A percentile compares a stretch with the other conserved stretches of the same genome.
phyloP scores from a whole-genome alignment of 2,113 vertebrate species.

The Paralichthys olivaceus region DNA sequence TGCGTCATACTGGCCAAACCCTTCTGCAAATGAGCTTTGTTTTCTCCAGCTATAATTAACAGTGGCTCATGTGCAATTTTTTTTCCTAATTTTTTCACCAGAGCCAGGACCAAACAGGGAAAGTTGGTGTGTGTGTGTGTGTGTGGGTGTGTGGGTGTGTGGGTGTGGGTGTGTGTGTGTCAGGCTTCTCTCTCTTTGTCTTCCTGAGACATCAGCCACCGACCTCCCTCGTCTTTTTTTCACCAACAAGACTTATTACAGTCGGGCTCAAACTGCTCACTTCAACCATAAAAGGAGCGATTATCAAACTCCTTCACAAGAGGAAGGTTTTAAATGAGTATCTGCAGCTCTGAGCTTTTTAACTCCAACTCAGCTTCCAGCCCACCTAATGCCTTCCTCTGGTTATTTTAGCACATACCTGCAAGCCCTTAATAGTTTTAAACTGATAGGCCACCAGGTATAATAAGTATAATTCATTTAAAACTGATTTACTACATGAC shows the following conservation, averaged over 20 bases:
- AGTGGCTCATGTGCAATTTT: conserved; percentile 11
- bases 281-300: conserved; percentile 74
- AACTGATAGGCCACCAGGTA: not conserved
- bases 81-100: conserved; percentile 3
- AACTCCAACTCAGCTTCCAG: conserved; percentile 34
- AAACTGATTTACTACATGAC: not conserved
- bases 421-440: conserved; percentile 14
- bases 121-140: not conserved
- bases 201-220: conserved; percentile 46
- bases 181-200: conserved; percentile 11
- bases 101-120: conserved; percentile 22
- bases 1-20: conserved; percentile 65
- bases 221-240: conserved; percentile 27
- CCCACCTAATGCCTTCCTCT: conserved; percentile 19
- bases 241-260: conserved; percentile 20
- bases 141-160: not conserved
- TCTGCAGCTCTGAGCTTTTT: conserved; percentile 34
- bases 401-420: conserved; percentile 7
- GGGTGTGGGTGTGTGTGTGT: not conserved
- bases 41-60: conserved; percentile 58
- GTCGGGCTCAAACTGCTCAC: conserved; percentile 43
- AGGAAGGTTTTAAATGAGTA: conserved; percentile 45
- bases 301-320: conserved; percentile 55
- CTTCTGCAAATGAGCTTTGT: conserved; percentile 63
- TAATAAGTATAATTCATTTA: not conserved